These are phyloP conservation scores for Melanotaenia maccullochi DNA, from an alignment of 2,797 vertebrate species.

Conservation along the genomic window DNA sequence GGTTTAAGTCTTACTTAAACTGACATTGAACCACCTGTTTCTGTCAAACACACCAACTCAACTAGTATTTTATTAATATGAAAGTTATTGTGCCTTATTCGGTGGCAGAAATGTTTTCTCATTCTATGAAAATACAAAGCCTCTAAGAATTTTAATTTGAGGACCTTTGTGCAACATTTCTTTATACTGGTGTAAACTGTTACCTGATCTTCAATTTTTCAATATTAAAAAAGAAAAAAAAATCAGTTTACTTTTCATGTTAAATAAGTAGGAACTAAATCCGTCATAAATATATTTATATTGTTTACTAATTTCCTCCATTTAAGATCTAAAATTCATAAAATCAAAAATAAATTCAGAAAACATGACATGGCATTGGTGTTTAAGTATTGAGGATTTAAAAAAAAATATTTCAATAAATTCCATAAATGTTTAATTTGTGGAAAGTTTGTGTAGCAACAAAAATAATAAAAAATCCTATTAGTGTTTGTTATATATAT, in stretches of 20 bases:
- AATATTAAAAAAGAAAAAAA: background rate
- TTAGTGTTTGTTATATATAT: background rate
- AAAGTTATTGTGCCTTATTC: slow-evolving; percentile 59
- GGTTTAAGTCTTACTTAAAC: background rate
- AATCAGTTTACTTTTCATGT: background rate
- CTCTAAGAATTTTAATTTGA: slow-evolving; percentile 9
- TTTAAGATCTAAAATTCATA: background rate
- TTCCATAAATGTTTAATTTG: background rate
- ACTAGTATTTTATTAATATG: background rate
- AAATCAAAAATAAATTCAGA: background rate
- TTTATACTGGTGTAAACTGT: background rate
- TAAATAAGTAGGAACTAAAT: background rate
- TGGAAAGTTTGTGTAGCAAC: background rate
- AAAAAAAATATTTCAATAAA: background rate
- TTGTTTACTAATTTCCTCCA: background rate
- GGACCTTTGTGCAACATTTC: slow-evolving; percentile 10
- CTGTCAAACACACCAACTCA: slow-evolving; percentile 15
- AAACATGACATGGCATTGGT: background rate
- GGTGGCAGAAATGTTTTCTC: slow-evolving; percentile 11
- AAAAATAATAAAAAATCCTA: background rate
- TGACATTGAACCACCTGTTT: background rate
- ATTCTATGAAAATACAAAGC: slow-evolving; percentile 14
- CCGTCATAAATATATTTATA: background rate
- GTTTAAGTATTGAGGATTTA: background rate
- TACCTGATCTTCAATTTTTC: background rate